Percentiles rank a stretch among this genome's conserved stretches.
phyloP scores from a whole-genome alignment of 2,888 invertebrate species.

The Eupsilia transversa region DNA sequence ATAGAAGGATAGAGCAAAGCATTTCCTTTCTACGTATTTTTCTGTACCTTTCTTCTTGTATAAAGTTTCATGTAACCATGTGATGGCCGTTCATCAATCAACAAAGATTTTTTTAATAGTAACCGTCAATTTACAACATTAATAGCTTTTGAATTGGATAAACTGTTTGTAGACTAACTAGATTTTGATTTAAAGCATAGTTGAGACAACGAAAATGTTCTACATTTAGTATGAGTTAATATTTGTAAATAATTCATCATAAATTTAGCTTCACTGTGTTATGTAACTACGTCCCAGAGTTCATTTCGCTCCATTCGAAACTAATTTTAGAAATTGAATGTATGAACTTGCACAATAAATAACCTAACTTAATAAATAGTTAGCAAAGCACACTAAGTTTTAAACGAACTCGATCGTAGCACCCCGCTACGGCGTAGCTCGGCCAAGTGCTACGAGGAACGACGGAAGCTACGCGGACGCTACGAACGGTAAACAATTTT shows the following conservation, averaged over 20 bases:
- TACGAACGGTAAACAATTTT: slow-evolving; percentile 49
- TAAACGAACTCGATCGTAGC: slow-evolving; percentile 57
- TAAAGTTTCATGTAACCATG: background rate
- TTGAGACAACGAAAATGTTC: slow-evolving; percentile 14
- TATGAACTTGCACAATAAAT: slow-evolving; percentile 63
- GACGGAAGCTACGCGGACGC: slow-evolving; percentile 41
- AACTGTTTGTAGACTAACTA: slow-evolving; percentile 5
- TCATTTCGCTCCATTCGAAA: slow-evolving; percentile 44
- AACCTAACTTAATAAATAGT: slow-evolving; percentile 64
- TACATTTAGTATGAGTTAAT: background rate
- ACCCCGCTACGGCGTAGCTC: slow-evolving; percentile 57
- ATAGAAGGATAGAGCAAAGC: too few relatives aligned
- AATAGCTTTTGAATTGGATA: slow-evolving; percentile 3
- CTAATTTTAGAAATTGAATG: slow-evolving; percentile 64
- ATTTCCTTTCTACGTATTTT: too few relatives aligned
- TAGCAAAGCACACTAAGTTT: slow-evolving; percentile 59
- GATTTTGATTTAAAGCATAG: background rate
- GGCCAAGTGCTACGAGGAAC: slow-evolving; percentile 46
- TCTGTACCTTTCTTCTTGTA: too few relatives aligned
- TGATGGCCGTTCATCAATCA: slow-evolving; percentile 17
- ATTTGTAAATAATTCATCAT: slow-evolving; percentile 32
- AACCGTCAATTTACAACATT: background rate
- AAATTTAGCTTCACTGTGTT: slow-evolving; percentile 23
- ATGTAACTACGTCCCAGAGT: slow-evolving; percentile 35
- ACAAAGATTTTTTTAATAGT: slow-evolving; percentile 15